Evolutionary conservation across 2,888 invertebrate genomes (phyloP).

Genomic region (Monopis laevigella): DNA sequence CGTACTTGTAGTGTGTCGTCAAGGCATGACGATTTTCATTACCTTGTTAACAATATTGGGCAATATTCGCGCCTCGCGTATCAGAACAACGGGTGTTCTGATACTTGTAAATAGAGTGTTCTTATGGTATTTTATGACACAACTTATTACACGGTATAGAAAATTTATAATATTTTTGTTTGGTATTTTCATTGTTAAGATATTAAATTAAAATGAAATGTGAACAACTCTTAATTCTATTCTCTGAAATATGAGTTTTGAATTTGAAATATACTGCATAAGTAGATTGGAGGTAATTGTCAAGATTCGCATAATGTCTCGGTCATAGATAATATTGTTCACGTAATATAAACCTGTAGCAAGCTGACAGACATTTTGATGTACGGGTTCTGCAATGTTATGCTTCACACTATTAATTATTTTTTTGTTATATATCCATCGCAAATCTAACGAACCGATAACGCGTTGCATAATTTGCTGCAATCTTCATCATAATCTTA

Average conservation of each 20-base stretch:
- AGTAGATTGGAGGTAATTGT: too few species aligned
- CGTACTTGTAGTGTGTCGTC: too few species aligned
- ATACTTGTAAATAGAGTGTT: constrained; percentile 1
- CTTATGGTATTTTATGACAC: neutral
- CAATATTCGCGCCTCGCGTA: constrained; percentile 2
- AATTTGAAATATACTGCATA: too few species aligned
- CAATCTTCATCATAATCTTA: too few species aligned
- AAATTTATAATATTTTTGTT: too few species aligned
- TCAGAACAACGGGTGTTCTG: neutral
- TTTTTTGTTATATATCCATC: constrained; percentile 3
- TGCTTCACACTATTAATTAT: constrained; percentile 6
- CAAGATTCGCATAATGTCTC: too few species aligned
- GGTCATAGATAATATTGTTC: too few species aligned
- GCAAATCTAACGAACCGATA: constrained; percentile 3
- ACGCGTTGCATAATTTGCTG: constrained; percentile 4
- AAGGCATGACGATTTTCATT: constrained; percentile 7
- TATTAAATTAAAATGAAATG: too few species aligned
- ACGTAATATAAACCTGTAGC: constrained; percentile 1
- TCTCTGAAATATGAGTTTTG: too few species aligned
- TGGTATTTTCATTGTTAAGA: too few species aligned
- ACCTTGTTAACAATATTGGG: constrained; percentile 2
- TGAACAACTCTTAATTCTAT: too few species aligned
- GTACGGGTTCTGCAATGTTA: constrained; percentile 4
- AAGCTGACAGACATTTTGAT: constrained; percentile 1
- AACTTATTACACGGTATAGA: neutral